These are phyloP conservation scores for Oreochromis aureus DNA, from an alignment of 2,113 vertebrate species.

Conservation along the genomic window DNA sequence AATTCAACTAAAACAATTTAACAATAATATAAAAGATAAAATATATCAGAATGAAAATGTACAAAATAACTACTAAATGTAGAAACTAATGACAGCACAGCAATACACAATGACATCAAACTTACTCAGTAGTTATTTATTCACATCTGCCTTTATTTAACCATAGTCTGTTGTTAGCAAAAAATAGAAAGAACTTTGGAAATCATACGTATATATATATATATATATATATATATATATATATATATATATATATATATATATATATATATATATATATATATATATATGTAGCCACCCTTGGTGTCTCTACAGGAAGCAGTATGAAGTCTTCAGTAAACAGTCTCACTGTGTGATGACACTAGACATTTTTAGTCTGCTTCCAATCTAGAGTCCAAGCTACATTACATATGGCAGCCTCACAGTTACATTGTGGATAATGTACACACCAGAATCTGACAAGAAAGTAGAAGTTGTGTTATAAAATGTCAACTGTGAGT, in stretches of 20 bases:
- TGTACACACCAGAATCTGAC: not conserved
- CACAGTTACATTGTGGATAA: not conserved
- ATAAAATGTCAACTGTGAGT: not conserved
- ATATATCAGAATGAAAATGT: not conserved
- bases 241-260: not conserved
- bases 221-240: fast-evolving
- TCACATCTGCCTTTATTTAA: not conserved
- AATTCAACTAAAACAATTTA: not conserved
- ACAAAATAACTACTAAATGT: not conserved
- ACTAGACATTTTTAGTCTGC: not conserved
- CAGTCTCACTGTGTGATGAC: too few species aligned
- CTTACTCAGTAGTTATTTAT: too few species aligned
- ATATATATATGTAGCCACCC: fast-evolving
- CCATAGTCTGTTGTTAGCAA: not conserved
- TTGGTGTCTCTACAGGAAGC: too few species aligned
- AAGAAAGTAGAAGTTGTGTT: not conserved
- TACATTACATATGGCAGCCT: not conserved
- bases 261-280: not conserved
- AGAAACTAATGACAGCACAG: not conserved
- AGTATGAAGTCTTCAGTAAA: too few species aligned
- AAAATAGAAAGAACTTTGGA: not conserved
- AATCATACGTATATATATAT: not conserved
- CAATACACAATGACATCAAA: not conserved
- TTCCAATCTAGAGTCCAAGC: not conserved
- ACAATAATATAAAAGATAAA: not conserved